These are phyloP conservation scores for Anhinga anhinga DNA, from an alignment of 2,113 vertebrate species.

Conservation along the genomic window DNA sequence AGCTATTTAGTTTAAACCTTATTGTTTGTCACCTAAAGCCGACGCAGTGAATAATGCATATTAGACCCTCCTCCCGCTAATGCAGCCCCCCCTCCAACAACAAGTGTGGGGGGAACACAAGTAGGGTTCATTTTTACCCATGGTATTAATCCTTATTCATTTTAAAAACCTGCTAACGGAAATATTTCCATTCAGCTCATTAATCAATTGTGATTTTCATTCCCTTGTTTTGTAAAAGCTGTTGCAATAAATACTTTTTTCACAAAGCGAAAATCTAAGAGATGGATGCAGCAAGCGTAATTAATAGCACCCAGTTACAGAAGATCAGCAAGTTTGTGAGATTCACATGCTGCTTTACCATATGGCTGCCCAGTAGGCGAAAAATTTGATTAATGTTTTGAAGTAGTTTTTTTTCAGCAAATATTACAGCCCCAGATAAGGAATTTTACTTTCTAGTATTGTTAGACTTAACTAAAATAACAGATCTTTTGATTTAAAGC, in stretches of 20 bases:
- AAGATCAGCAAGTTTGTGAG: conserved; percentile 99
- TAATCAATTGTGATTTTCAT: conserved; percentile 95
- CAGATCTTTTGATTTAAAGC: conserved; percentile 74
- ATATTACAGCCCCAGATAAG: conserved; percentile 93
- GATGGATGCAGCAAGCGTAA: conserved; percentile 99
- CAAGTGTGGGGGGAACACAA: neutral
- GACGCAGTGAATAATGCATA: conserved; percentile 48
- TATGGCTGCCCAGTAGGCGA: conserved; percentile 99
- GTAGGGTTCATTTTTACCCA: conserved; percentile 58
- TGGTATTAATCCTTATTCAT: conserved; percentile 77
- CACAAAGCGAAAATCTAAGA: conserved; percentile 89
- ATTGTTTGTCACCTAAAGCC: conserved; percentile 42
- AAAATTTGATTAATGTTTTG: conserved; percentile 99
- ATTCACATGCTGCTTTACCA: conserved; percentile 99
- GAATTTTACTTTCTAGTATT: conserved; percentile 75
- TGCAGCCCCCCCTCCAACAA: neutral
- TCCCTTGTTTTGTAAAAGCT: conserved; percentile 92
- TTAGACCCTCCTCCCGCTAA: neutral
- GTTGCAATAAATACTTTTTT: conserved; percentile 92
- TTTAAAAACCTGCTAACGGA: conserved; percentile 88
- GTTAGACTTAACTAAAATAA: conserved; percentile 69
- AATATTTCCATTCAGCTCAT: conserved; percentile 93
- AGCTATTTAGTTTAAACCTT: conserved; percentile 44
- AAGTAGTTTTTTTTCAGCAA: conserved; percentile 90
- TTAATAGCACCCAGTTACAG: conserved; percentile 99